Evolutionary conservation across 2,888 invertebrate species (phyloP).

Genomic region (Barypeithes pellucidus): DNA sequence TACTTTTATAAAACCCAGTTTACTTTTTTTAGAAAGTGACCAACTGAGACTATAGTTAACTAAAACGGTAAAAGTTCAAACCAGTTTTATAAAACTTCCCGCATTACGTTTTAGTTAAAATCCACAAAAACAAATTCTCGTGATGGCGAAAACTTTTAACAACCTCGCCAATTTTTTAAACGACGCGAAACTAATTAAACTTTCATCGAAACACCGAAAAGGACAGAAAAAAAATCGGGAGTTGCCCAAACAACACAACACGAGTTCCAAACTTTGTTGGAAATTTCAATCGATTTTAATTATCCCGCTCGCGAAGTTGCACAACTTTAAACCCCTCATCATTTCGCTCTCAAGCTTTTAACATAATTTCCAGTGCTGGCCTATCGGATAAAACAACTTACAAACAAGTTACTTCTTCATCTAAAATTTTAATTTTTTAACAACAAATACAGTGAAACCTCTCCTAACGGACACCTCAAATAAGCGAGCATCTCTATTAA

Average conservation of each 20-base stretch:
- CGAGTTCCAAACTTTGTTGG: neutral
- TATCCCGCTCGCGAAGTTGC: neutral
- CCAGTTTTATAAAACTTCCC: neutral
- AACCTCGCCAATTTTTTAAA: neutral
- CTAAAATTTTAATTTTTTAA: no score
- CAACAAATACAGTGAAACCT: no score
- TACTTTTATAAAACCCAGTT: no score
- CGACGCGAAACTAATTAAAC: neutral
- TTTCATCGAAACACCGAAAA: neutral
- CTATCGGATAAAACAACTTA: no score
- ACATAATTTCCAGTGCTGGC: neutral
- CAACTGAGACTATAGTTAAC: no score
- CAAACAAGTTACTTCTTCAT: no score
- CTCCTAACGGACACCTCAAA: no score
- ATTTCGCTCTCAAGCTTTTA: neutral
- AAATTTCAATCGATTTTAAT: slow-evolving; percentile 11
- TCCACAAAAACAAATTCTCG: neutral
- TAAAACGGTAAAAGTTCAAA: neutral
- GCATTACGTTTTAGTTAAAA: neutral
- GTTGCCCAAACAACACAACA: neutral
- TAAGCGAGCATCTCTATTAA: no score
- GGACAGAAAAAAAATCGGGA: neutral
- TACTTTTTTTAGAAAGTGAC: no score
- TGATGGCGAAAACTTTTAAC: neutral
- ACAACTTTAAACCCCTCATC: neutral